phyloP scores from a whole-genome alignment of 2,113 vertebrate species.

The Echinops telfairi region DNA sequence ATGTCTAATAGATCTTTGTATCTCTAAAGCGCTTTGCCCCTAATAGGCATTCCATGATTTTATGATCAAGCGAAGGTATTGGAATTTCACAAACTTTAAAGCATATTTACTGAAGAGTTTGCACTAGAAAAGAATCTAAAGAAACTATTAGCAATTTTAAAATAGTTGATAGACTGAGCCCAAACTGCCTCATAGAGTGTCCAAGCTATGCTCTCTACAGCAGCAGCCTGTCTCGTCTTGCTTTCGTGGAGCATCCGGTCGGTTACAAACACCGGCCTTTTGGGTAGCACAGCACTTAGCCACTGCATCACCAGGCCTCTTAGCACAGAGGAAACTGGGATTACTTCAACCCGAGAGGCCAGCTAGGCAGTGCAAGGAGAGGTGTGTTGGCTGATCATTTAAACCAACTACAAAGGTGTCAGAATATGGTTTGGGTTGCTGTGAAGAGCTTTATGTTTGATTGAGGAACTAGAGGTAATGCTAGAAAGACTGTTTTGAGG shows the following conservation, averaged over 20 bases:
- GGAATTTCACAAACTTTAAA: not conserved
- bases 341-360: not conserved
- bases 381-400: not conserved
- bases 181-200: not conserved
- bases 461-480: not conserved
- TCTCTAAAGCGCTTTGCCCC: not conserved
- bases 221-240: not conserved
- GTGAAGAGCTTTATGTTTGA: not conserved
- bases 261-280: not conserved
- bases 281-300: not conserved
- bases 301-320: not conserved
- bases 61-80: not conserved
- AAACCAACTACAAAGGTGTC: not conserved
- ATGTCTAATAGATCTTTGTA: not conserved
- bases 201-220: not conserved
- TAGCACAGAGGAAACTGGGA: not conserved
- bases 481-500: not conserved
- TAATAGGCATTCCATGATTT: not conserved
- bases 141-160: not conserved
- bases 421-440: not conserved
- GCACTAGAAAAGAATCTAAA: not conserved
- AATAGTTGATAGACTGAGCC: not conserved
- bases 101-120: not conserved
- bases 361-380: not conserved
- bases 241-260: not conserved